phyloP scores from a whole-genome alignment of 2,113 vertebrate genomes.

The Chauna torquata region DNA sequence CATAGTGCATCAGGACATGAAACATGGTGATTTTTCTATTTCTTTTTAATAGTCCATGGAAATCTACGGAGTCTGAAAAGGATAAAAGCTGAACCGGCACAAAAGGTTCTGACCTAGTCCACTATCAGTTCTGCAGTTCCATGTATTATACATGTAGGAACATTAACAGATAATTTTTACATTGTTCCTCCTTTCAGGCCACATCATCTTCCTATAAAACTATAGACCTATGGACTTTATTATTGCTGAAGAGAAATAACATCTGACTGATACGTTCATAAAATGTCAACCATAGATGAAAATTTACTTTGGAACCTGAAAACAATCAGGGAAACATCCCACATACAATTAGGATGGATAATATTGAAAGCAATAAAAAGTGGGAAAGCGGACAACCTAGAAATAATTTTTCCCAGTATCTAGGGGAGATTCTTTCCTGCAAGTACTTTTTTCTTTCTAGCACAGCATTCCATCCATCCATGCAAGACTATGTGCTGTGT shows the following conservation, averaged over 20 bases:
- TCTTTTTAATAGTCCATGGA: not conserved
- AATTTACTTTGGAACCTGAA: not conserved
- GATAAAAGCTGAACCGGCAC: not conserved
- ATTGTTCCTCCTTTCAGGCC: not conserved
- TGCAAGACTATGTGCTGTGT: not conserved
- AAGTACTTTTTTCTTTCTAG: not conserved
- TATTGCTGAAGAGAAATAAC: not conserved
- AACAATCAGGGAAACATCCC: not conserved
- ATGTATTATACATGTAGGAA: not conserved
- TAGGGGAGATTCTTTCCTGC: not conserved
- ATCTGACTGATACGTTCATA: not conserved
- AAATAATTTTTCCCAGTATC: not conserved
- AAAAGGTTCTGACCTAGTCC: not conserved
- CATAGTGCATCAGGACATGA: fast-evolving
- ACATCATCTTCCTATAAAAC: constrained; percentile 6
- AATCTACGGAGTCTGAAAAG: not conserved
- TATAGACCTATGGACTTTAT: not conserved
- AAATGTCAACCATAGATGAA: not conserved
- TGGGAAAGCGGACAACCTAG: not conserved
- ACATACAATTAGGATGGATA: not conserved
- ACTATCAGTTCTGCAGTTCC: not conserved
- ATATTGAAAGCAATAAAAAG: not conserved
- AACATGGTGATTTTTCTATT: not conserved
- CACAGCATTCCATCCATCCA: not conserved
- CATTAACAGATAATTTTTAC: not conserved